Base-by-base conservation (phyloP, 2,113 vertebrate species). In the Gallinago paraguaiae region DNA sequence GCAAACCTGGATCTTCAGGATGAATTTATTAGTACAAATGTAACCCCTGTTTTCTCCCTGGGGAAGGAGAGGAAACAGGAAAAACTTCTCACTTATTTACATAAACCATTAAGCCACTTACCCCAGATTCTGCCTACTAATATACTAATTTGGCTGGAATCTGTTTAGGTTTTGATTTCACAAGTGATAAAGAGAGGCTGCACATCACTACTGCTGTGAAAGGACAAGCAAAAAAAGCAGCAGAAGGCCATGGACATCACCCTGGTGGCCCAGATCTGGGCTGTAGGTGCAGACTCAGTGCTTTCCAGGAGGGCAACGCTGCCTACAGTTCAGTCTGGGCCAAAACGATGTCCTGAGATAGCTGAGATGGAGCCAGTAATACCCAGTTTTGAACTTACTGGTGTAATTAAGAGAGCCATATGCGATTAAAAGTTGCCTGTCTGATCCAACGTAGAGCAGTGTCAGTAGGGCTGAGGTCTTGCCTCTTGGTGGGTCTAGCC, bases 121-220 rank as follows among this genome's bases (percentile, higher is more conserved):
- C 54, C 41, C 59, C 11, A 94, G 92, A 88, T 59, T 14, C 35
- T 76, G 59, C 35, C 61, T 90, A 48, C 41, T 72, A 37, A 77
- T 61, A 61, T 9, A 59, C 53, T 88, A 53, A 39, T 45, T 79
- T 68, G 48, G 4, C 57, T 93, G 74, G 57, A 83, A 76, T 80
- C 28, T 69, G 45, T 69, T 90, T 61, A 53, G 50, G 27, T 68
- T 77, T 92, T 94, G 90, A 86, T 97, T 97, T 95, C 94, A 92
- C 35, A 70, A 82, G 76, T 0, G 11, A 54, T 85, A 80, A 80
- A 53, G 48, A 79, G 37, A 17, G 39, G 59, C 39, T 77, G 13
- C 17, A 79, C 27, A 18, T 41, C 78, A 77, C 45, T 20, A n/a
- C 20, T 76, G n/a, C 71, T 61, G 25, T 25, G 71, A 86, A 69